Base-by-base conservation (phyloP, 2,113 vertebrate species). In the Serinus canaria region DNA sequence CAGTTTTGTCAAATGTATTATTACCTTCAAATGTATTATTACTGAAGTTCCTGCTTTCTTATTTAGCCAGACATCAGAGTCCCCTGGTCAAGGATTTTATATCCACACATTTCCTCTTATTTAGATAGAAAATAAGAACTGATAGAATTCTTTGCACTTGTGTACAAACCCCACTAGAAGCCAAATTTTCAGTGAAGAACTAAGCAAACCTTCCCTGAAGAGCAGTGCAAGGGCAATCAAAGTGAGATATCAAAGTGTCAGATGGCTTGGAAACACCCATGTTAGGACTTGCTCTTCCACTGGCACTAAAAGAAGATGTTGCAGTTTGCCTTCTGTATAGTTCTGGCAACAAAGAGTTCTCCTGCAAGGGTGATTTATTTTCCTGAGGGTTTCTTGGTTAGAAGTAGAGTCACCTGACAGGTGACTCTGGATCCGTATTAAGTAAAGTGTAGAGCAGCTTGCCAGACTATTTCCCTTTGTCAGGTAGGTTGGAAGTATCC, bases 391-490 rank as follows among this genome's bases (percentile, higher is more conserved):
- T 92, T 92, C 87, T 93, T 94, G 39, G 27, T 93, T 89, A 83
- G 86, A 83, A 85, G 24, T 22, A 75, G 53, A 60, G 59, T 80
- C 82, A 94, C 27, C 44, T 87, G 81, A 72, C 56, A 76, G 41
- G n/a, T n/a, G n/a, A n/a, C n/a, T n/a, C 58, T 44, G 72, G 35
- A 55, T 88, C 60, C 3, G 20, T 52, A 33, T 63, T 77, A 52
- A 77, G 49, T 28, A 75, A 83, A 90, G 39, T 1, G 1, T n/a
- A 89, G 47, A 91, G 64, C 28, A 72, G 64, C 76, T 89, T 94
- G 92, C 87, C 91, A 96, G 77, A 69, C 64, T 85, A 50, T 83
- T 96, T 90, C n/a, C 37, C 16, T 77, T 86, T 77, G 52, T 69
- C 87, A 75, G 43, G 50, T 67, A 67, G 20, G 22, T 75, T 91